Conservation (phyloP, 30 jellyfish, hydroid and myxozoan species). For the Aurelia aurita region DNA sequence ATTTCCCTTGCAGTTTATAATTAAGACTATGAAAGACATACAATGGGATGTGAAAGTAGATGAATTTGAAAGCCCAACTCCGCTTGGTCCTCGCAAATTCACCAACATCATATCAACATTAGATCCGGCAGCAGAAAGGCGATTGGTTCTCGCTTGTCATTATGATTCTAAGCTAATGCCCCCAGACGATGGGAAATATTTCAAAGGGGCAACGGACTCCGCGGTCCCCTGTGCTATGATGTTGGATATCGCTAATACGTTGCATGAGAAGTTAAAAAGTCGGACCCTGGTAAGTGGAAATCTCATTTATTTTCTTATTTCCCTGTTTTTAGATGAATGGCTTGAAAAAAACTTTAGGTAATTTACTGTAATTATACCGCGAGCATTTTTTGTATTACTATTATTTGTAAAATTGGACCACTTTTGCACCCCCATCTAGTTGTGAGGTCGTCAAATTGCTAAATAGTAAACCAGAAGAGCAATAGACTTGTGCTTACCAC, state of each 20-base stretch:
- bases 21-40: conserved; percentile 67
- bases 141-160: conserved; percentile 93
- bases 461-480: too few relatives aligned
- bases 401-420: too few relatives aligned
- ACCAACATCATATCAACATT: conserved; percentile 91
- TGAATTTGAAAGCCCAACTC: conserved; percentile 80
- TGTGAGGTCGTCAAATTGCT: too few relatives aligned
- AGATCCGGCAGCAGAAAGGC: conserved; percentile 89
- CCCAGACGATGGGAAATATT: conserved; percentile 88
- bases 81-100: conserved; percentile 82
- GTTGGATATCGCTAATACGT: conserved; percentile 84
- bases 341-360: too few relatives aligned
- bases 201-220: conserved; percentile 96
- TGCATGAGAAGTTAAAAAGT: conserved; percentile 47
- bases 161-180: conserved; percentile 89
- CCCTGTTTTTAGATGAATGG: not conserved
- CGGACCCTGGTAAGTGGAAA: conserved; percentile 36
- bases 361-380: too few relatives aligned
- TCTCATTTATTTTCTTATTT: not conserved
- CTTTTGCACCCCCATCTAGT: too few relatives aligned
- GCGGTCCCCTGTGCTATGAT: conserved; percentile 99
- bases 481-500: too few relatives aligned
- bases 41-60: conserved; percentile 95
- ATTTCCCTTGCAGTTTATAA: conserved; percentile 76
- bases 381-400: too few relatives aligned